phyloP scores from a whole-genome alignment of 2,888 invertebrate genomes.

The Panorpa germanica region DNA sequence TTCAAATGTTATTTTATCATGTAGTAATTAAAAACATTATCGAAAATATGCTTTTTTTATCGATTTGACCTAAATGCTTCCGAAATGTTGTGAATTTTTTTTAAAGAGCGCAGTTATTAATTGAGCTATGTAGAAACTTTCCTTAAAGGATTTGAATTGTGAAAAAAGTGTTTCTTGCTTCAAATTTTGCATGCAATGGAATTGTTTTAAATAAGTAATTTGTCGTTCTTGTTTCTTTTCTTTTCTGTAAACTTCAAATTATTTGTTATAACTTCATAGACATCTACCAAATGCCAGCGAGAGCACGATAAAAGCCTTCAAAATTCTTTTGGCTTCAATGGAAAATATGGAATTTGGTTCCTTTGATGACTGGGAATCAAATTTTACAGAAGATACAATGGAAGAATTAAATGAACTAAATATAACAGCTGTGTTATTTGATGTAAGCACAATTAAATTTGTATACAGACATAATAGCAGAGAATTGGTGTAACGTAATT shows the following conservation, averaged over 20 bases:
- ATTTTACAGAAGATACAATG: slow-evolving; percentile 12
- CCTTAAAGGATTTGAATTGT: not conserved
- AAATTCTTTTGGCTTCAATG: slow-evolving; percentile 16
- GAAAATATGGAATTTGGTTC: slow-evolving; percentile 19
- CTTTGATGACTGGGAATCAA: slow-evolving; percentile 18
- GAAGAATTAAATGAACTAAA: slow-evolving; percentile 17
- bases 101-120: no score
- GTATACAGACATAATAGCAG: slow-evolving; percentile 1
- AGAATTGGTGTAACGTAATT: not conserved
- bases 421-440: slow-evolving; percentile 14
- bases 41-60: no score
- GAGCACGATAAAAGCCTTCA: slow-evolving; percentile 15
- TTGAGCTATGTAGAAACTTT: no score
- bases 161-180: not conserved
- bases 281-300: slow-evolving; percentile 17
- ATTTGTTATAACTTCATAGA: slow-evolving; percentile 2
- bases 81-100: no score
- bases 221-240: no score
- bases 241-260: not conserved
- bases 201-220: not conserved
- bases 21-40: no score
- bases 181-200: not conserved
- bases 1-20: no score
- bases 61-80: no score
- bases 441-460: slow-evolving; percentile 12